Percentiles rank a stretch among this genome's conserved stretches.
Evolutionary conservation across 2,797 vertebrate species (phyloP).

Genomic region (Peromyscus aztecus): DNA sequence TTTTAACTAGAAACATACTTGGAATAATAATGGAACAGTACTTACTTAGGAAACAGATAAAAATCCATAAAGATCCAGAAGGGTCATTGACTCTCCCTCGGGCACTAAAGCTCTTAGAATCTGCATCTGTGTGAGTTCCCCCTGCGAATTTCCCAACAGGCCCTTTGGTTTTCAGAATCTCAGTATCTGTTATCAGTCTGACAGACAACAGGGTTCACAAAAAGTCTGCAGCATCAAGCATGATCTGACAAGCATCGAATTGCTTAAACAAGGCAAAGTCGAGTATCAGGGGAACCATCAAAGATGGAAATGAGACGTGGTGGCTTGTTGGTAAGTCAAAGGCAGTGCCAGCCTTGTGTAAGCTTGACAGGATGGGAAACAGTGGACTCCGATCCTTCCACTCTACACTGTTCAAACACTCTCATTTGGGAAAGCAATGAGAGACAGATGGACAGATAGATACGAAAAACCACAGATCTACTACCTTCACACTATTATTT

Average conservation of each 20-base stretch:
- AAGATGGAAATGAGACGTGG: slow-evolving; percentile 11
- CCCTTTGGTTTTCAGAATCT: neutral
- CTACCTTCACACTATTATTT: neutral
- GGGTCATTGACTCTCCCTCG: neutral
- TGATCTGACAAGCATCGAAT: neutral
- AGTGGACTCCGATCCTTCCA: neutral
- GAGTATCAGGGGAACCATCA: slow-evolving; percentile 11
- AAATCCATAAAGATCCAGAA: slow-evolving; percentile 53
- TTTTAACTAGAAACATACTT: slow-evolving; percentile 74
- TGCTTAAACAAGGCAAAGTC: neutral
- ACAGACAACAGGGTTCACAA: slow-evolving; percentile 29
- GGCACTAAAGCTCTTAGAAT: neutral
- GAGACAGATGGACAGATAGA: neutral
- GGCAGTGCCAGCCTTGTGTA: neutral
- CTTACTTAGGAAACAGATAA: slow-evolving; percentile 73
- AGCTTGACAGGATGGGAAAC: neutral
- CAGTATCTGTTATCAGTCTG: neutral
- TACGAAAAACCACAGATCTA: neutral
- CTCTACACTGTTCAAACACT: neutral
- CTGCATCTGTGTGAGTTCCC: neutral
- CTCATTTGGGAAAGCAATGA: neutral
- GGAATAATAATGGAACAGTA: slow-evolving; percentile 60
- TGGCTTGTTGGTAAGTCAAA: neutral
- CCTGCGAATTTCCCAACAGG: neutral
- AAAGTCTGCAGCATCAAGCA: slow-evolving; percentile 34